A percentile compares a stretch with the other conserved stretches of the same genome.
phyloP scores from a whole-genome alignment of 23 tunicate species.

The Trididemnum clinides region DNA sequence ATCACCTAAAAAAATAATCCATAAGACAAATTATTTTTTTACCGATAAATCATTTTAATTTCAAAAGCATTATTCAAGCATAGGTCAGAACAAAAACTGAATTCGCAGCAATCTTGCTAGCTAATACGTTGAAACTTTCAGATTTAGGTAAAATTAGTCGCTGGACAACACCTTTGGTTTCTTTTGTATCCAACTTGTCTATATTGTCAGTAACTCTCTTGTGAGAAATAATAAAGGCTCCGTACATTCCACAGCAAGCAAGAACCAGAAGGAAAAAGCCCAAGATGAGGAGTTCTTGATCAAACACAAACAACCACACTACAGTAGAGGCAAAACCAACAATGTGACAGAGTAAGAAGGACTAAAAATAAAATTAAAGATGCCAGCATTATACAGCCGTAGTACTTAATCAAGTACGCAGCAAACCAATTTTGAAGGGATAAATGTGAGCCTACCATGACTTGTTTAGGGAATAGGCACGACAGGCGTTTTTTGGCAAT shows the following conservation, averaged over 20 bases:
- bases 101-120: too few relatives aligned
- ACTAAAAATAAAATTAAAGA: constrained; percentile 30
- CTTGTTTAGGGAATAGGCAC: too few relatives aligned
- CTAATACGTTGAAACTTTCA: too few relatives aligned
- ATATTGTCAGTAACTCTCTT: constrained; percentile 32
- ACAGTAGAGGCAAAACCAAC: constrained; percentile 29
- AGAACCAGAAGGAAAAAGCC: constrained; percentile 44
- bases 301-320: constrained; percentile 72
- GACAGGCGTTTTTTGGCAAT: too few relatives aligned
- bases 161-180: not conserved
- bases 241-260: constrained; percentile 16
- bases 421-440: too few relatives aligned
- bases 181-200: constrained; percentile 3
- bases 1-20: too few relatives aligned
- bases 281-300: constrained; percentile 53
- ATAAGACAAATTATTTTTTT: too few relatives aligned
- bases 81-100: not conserved
- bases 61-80: not conserved
- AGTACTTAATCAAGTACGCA: too few relatives aligned
- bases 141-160: too few relatives aligned
- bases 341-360: constrained; percentile 34
- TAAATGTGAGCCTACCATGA: too few relatives aligned
- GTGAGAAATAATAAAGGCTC: constrained; percentile 34
- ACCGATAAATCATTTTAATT: too few relatives aligned
- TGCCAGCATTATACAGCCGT: too few relatives aligned